Base-by-base conservation (phyloP, 2,888 invertebrate species). In the Synergus umbraculus region DNA sequence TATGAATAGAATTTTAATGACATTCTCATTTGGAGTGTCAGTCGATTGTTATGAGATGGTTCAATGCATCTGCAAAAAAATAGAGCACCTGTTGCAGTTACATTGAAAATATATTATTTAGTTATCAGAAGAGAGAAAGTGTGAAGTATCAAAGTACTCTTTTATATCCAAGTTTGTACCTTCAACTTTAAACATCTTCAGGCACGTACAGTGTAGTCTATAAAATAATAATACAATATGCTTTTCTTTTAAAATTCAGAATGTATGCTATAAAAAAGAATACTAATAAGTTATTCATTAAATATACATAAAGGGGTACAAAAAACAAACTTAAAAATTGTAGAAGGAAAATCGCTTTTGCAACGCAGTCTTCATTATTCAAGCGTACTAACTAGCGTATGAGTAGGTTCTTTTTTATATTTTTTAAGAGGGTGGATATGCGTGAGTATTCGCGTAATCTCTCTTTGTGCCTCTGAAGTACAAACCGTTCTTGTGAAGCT, bases 401-500 rank as follows among this genome's bases (percentile, higher is more conserved):
- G 37, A 65, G 60, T 60, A 60, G 18, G 18, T 66, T 41, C 8
- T 13, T 65, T n/a, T 37, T 41, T 41, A 13, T 29, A 13, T 29
- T 65, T 67, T 66, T 67, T 22, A n/a, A 37, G 10, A 73, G 29
- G n/a, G 43, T 4, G 18, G 2, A 73, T 54, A 54, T 73, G 46
- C 54, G 29, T 54, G 73, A 73, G 73, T 37, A 22, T 73, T 29
- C 5, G 29, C 15, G n/a, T 73, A 73, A 73, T 73, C 49, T 54
- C 49, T 37, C 29, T 54, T 73, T 49, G 29, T 73, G n/a, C 22
- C 49, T 37, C 49, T 76, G 76, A 37, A 78, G 46, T 78, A 73
- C 58, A 78, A 22, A 60, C 67, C 69, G 78, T 78, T 65, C 65
- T 81, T 77, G 78, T 78, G 67, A 73, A 80, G 79, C 81, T 83